These are phyloP conservation scores for Zalophus californianus DNA, from an alignment of 2,797 vertebrate genomes.

Conservation along the genomic window DNA sequence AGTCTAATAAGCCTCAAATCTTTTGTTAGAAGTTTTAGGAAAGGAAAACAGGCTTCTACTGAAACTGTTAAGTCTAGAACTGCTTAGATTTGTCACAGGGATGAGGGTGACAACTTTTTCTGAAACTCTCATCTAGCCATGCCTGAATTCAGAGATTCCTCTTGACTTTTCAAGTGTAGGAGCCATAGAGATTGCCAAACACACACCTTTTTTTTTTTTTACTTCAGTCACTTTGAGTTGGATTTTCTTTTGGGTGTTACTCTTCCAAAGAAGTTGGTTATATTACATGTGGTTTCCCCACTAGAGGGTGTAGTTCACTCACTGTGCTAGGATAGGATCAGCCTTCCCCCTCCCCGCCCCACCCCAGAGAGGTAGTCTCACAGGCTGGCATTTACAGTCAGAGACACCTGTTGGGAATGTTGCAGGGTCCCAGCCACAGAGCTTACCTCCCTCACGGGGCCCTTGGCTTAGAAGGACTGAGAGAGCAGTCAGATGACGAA, in stretches of 20 bases:
- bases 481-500: not conserved
- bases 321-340: not conserved
- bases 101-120: not conserved
- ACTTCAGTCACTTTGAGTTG: not conserved
- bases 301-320: constrained; percentile 70
- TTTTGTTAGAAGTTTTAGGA: not conserved
- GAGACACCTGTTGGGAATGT: not conserved
- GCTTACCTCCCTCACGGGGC: not conserved
- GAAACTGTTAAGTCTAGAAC: constrained; percentile 3
- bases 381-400: not conserved
- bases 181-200: not conserved
- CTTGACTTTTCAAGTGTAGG: not conserved
- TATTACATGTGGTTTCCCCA: constrained; percentile 8
- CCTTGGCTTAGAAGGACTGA: not conserved
- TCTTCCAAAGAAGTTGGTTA: not conserved
- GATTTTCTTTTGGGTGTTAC: not conserved
- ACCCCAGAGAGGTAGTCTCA: not conserved
- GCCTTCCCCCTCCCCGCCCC: no score
- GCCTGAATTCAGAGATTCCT: not conserved
- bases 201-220: not conserved
- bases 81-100: not conserved
- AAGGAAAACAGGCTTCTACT: not conserved
- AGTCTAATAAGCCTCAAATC: not conserved
- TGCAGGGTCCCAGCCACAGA: not conserved
- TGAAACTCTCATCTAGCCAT: not conserved